Percentiles rank a stretch among this genome's conserved stretches.
These are phyloP conservation scores for Aphodius sticticus DNA, from an alignment of 2,888 invertebrate genomes.

Conservation along the genomic window DNA sequence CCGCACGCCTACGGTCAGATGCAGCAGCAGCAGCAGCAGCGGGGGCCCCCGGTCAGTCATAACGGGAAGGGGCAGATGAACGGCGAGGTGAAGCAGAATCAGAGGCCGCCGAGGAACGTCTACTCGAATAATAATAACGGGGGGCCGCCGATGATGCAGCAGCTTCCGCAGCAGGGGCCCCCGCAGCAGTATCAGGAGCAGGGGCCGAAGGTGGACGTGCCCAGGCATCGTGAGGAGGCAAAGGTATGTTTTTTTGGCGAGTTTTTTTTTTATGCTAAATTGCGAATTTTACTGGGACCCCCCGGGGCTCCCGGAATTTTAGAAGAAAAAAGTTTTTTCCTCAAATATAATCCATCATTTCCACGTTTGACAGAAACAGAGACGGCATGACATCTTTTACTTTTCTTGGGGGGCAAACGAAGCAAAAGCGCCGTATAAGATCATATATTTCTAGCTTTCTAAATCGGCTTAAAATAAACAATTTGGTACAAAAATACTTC, in stretches of 20 bases:
- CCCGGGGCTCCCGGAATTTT: too few species aligned
- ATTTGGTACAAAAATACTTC: too few species aligned
- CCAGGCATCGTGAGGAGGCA: slow-evolving; percentile 51
- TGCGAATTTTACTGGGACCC: too few species aligned
- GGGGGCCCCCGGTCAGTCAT: slow-evolving; percentile 34
- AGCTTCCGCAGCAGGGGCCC: slow-evolving; percentile 57
- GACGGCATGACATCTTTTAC: too few species aligned
- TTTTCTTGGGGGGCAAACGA: too few species aligned
- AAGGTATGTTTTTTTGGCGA: slow-evolving; percentile 39
- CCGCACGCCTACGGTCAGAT: slow-evolving; percentile 42
- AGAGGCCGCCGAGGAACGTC: slow-evolving; percentile 47
- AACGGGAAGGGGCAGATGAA: slow-evolving; percentile 51
- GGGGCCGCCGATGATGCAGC: slow-evolving; percentile 50
- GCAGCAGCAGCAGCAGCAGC: slow-evolving; percentile 34
- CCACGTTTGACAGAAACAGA: too few species aligned
- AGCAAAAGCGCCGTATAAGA: too few species aligned
- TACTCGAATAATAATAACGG: slow-evolving; percentile 54
- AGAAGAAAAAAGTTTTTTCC: not conserved
- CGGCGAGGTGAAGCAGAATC: slow-evolving; percentile 48
- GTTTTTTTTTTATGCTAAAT: not conserved
- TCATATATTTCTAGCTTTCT: too few species aligned
- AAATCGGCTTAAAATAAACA: too few species aligned
- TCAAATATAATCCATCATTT: too few species aligned
- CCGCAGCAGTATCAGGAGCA: slow-evolving; percentile 55
- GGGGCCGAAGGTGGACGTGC: slow-evolving; percentile 40